Conservation (phyloP, 2,113 vertebrate genomes). For the Cyprinodon variegatus region DNA sequence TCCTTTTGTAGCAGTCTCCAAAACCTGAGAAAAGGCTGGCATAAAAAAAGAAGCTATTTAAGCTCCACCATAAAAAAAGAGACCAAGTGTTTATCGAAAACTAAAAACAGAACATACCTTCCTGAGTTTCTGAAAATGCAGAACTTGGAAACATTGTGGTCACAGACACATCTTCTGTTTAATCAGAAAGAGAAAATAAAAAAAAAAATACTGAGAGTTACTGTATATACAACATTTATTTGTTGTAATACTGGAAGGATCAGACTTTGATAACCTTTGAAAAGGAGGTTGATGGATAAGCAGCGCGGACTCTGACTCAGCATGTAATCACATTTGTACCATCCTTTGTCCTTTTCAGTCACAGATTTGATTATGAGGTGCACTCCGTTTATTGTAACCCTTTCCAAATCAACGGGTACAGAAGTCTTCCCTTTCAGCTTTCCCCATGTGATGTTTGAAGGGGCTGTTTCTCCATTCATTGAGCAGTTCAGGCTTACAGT, state of each 20-base stretch:
- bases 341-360: constrained; percentile 18
- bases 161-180: background rate
- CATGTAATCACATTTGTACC: constrained; percentile 59
- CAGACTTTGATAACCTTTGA: constrained; percentile 48
- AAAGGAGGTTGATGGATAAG: constrained; percentile 29
- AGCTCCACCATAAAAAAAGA: background rate
- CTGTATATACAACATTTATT: background rate
- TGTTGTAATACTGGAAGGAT: background rate
- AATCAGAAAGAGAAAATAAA: constrained; percentile 7
- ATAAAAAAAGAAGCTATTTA: background rate
- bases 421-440: constrained; percentile 7
- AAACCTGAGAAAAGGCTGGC: background rate
- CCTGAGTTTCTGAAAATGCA: background rate
- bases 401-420: background rate
- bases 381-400: background rate
- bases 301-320: constrained; percentile 36
- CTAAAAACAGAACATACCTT: constrained; percentile 2
- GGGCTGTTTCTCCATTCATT: background rate
- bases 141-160: background rate
- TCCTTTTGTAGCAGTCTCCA: accelerated
- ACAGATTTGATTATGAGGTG: constrained; percentile 30
- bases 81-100: background rate
- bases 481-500: constrained; percentile 26
- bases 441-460: constrained; percentile 37
- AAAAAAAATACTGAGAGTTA: background rate